These are phyloP conservation scores for Hafferia zeledoni DNA, from an alignment of 2,797 vertebrate species.

Conservation along the genomic window DNA sequence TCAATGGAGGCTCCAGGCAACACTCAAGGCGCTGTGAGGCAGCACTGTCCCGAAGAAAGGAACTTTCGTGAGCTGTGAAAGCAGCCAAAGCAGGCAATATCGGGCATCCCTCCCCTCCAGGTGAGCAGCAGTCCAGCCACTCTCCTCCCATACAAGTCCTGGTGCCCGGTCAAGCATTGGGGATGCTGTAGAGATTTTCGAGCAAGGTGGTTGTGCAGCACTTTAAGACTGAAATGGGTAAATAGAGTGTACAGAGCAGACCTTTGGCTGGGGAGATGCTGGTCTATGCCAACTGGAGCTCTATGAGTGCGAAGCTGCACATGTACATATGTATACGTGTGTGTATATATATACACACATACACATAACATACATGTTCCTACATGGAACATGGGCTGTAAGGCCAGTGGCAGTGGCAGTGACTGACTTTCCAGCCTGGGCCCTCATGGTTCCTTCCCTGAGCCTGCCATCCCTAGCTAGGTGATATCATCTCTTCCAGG, in stretches of 20 bases:
- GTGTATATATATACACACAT: accelerated
- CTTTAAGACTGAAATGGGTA: neutral
- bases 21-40: conserved; percentile 20
- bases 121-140: accelerated
- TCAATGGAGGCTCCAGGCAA: conserved; percentile 72
- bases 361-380: neutral
- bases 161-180: neutral
- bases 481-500: conserved; percentile 23
- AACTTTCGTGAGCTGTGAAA: neutral
- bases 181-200: neutral
- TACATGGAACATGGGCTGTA: neutral
- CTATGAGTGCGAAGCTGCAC: neutral
- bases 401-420: accelerated
- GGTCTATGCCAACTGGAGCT: neutral
- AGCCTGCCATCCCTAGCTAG: neutral
- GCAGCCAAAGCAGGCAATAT: conserved; percentile 11
- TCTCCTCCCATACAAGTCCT: neutral
- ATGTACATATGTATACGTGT: neutral
- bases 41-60: conserved; percentile 44
- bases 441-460: accelerated
- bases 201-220: accelerated
- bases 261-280: neutral
- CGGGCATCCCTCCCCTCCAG: conserved; percentile 35
- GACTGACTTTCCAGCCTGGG: neutral
- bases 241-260: neutral